phyloP scores from a whole-genome alignment of 2,113 vertebrate species.

The Pantherophis guttatus region DNA sequence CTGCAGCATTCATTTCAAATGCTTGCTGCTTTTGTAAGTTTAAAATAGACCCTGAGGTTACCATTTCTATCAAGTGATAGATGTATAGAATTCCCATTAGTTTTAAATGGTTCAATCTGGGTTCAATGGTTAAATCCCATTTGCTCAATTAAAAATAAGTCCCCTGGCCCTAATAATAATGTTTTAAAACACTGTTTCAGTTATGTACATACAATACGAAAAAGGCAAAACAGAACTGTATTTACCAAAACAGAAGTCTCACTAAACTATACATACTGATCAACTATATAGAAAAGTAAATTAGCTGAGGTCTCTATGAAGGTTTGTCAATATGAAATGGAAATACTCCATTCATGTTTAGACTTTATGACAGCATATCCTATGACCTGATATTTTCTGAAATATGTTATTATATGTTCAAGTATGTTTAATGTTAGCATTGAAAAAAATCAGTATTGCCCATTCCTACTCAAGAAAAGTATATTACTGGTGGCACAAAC shows the following conservation, averaged over 20 bases:
- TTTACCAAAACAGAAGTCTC: constrained; percentile 7
- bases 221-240: background rate
- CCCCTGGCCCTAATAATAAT: constrained; percentile 22
- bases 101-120: constrained; percentile 10
- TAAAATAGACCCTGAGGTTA: constrained; percentile 6
- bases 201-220: background rate
- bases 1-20: constrained; percentile 17
- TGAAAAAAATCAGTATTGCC: background rate
- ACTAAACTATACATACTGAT: background rate
- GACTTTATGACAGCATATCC: background rate
- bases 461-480: background rate
- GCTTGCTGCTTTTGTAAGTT: constrained; percentile 11
- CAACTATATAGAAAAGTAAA: constrained; percentile 12
- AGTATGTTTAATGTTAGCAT: background rate
- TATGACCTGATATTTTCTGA: background rate
- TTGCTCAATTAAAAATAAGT: constrained; percentile 19
- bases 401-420: background rate
- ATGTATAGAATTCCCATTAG: constrained; percentile 12
- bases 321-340: background rate
- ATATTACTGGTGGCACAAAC: background rate
- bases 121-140: constrained; percentile 12
- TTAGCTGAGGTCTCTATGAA: constrained; percentile 4
- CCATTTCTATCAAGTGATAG: constrained; percentile 24
- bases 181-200: constrained; percentile 34
- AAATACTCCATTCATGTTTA: background rate